Base-by-base conservation (phyloP, 2,797 vertebrate genomes). In the Lutjanus argentimaculatus region DNA sequence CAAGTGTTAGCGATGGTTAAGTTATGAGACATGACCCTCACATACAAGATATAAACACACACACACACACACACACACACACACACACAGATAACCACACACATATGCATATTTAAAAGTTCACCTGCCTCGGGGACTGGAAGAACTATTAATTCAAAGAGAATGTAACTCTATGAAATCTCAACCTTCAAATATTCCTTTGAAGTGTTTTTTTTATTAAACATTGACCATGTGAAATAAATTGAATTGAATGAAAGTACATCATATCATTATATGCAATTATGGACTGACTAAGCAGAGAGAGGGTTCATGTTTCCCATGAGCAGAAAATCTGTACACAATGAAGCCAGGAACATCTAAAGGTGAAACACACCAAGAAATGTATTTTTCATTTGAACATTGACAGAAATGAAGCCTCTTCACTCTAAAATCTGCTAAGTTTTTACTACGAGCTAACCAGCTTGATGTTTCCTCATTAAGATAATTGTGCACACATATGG, bases 191-290 rank as follows among this genome's bases (percentile, higher is more conserved):
- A 40, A 64, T 43, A 56, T 69, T 16, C 67, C 72, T 77, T 77
- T 88, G 72, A 85, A 52, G 61, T 72, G 72, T 8, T 17, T 6
- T 15, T 81, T 77, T 68, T 53, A 68, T 66, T 53, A 67, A 71
- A 69, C 42, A 65, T 2, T 57, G 13, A 21, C 25, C 45, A n/a
- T 22, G 14, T 58, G 7, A 67, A n/a, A 62, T 16, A 65, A 68
- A 77, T 21, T 55, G 30, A 65, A 78, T 16, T 66, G 9, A 76
- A 65, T 67, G 22, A 51, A 82, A 62, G 16, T 49, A 56, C 43
- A 51, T 55, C 3, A 0, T 75, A 52, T 68, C 57, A 77, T 76
- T 65, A 56, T 46, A 48, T 61, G 57, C 42, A 77, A 57, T 83
- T 61, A 82, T 70, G 13, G 43, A 62, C 21, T 12, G 11, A 52